These are phyloP conservation scores for Temnothorax ravouxi DNA, from an alignment of 2,888 invertebrate genomes.

Conservation along the genomic window DNA sequence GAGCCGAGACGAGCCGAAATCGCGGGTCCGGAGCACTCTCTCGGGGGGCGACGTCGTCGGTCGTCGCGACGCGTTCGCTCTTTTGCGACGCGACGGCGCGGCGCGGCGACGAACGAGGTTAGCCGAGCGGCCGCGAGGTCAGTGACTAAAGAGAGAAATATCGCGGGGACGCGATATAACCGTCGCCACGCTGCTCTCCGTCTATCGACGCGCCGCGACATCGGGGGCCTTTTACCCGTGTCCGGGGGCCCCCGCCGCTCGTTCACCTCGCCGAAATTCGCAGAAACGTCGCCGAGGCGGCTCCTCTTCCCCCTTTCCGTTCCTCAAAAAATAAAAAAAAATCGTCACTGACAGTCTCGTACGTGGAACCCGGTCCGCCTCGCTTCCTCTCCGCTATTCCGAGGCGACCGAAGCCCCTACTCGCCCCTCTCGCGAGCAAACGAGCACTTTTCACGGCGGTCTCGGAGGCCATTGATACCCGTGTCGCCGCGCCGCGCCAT, in stretches of 20 bases:
- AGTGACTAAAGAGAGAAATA: slow-evolving; percentile 80
- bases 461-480: slow-evolving; percentile 60
- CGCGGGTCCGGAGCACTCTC: not conserved
- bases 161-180: slow-evolving; percentile 76
- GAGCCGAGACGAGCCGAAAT: slow-evolving; percentile 26
- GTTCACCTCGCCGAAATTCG: slow-evolving; percentile 26
- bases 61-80: slow-evolving; percentile 49
- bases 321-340: slow-evolving; percentile 4
- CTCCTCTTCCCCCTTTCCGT: not conserved
- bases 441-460: slow-evolving; percentile 48
- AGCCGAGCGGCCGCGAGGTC: slow-evolving; percentile 77
- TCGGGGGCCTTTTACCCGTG: too few species aligned
- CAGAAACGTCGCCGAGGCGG: not conserved
- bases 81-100: slow-evolving; percentile 59
- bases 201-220: slow-evolving; percentile 59
- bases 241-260: not conserved
- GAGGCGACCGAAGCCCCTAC: too few species aligned
- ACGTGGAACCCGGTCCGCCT: not conserved
- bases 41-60: slow-evolving; percentile 39
- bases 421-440: not conserved
- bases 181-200: slow-evolving; percentile 56
- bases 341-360: slow-evolving; percentile 13
- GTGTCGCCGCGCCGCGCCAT: not conserved
- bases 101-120: slow-evolving; percentile 72
- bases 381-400: too few species aligned